Evolutionary conservation across 2,888 invertebrate genomes (phyloP), one percentile per base, ranked within the genome.

Genomic region (Coecobrya sp.): DNA sequence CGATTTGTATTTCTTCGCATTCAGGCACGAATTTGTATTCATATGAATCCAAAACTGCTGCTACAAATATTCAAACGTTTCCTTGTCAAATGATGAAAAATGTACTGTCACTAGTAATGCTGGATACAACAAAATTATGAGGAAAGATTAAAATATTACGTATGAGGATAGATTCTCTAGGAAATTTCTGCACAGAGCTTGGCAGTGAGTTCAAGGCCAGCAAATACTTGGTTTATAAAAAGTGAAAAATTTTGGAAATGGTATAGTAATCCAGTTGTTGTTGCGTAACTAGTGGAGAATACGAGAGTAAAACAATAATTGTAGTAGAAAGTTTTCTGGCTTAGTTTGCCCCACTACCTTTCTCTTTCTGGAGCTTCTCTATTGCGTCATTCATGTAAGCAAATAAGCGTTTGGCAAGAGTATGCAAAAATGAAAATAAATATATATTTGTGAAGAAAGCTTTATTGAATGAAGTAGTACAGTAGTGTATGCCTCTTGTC

Each of bases 391-490:
- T 2, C 2, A 45, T 45, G 25, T 42, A 76, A 45, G 45, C 11
- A 25, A 25, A 59, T 22, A 68, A 68, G 68, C 16, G 5, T 11
- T 25, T 11, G 25, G 0, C 25, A 13, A 25, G 42, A 76, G 42
- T 76, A 42, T 73, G 45, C 73, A 76, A 76, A 76, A 76, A 76
- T 55, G n/a, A 55, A 55, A 55, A n/a, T 55, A 55, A 55, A 70
- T 25, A n/a, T n/a, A 25, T n/a, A 36, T 19, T 70, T 11, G 22
- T 11, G 70, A 10, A 62, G 8, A 62, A 59, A 10, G 13, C 19
- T 7, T 59, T 19, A 59, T 59, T 59, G 59, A 19, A 59, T 49
- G 55, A n/a, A 55, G 16, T 13, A 55, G 49, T 10, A 49, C 49
- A 59, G 16, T 16, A 25, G 62, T 62, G 10, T 62, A 13, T 49